phyloP scores from a whole-genome alignment of 2,888 invertebrate species.

The Cotesia congregata region DNA sequence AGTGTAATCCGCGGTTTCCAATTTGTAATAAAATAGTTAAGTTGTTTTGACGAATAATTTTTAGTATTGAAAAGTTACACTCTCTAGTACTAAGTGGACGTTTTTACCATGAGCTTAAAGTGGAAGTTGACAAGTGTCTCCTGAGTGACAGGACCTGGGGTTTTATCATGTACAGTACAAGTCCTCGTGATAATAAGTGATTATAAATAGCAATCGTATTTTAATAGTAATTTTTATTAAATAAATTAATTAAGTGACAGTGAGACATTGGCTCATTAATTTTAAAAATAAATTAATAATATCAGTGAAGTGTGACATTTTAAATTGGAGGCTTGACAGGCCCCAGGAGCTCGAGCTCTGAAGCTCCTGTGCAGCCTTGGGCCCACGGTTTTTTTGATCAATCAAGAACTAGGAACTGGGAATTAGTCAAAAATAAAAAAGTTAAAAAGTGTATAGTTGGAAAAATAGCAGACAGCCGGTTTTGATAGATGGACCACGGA shows the following conservation, averaged over 20 bases:
- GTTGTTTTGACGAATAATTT: no score
- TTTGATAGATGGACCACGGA: slow-evolving; percentile 63
- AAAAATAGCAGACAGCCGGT: slow-evolving; percentile 25
- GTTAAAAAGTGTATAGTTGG: background rate
- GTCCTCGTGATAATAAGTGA: slow-evolving; percentile 13
- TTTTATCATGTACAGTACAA: slow-evolving; percentile 8
- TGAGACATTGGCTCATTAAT: slow-evolving; percentile 6
- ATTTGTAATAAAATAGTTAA: background rate
- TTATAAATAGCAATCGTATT: background rate
- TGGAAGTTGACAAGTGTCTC: slow-evolving; percentile 5
- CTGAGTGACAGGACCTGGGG: slow-evolving; percentile 5
- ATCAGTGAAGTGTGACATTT: slow-evolving; percentile 12
- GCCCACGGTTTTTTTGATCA: slow-evolving; percentile 30
- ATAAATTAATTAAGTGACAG: background rate
- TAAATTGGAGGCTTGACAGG: slow-evolving; percentile 43
- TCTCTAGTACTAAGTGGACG: background rate
- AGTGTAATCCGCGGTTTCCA: background rate
- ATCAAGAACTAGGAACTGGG: no score
- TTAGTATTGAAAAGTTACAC: background rate
- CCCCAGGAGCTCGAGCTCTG: slow-evolving; percentile 18
- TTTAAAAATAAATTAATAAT: background rate
- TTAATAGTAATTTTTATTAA: no score
- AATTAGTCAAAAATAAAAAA: background rate
- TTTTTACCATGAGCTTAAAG: slow-evolving; percentile 9
- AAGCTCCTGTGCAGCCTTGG: slow-evolving; percentile 36